Conservation (phyloP, 2,113 vertebrate genomes). For the Pyxicephalus adspersus region DNA sequence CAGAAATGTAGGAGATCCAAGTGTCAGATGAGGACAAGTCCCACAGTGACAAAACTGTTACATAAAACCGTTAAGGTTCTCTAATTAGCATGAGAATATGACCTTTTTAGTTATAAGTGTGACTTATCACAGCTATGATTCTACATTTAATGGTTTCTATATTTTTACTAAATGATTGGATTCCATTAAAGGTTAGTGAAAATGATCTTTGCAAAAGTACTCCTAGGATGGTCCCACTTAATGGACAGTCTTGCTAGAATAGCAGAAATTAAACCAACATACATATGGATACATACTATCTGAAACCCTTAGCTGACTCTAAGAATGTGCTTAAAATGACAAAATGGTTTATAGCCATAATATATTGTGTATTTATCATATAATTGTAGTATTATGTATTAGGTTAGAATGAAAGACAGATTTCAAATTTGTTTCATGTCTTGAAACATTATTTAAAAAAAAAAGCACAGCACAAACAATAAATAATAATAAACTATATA, state of each 20-base stretch:
- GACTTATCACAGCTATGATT: conserved; percentile 31
- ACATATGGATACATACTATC: not conserved
- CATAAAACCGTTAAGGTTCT: conserved; percentile 30
- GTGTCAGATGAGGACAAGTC: conserved; percentile 22
- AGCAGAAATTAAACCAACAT: conserved; percentile 10
- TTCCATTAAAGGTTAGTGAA: conserved; percentile 33
- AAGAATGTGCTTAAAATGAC: too few species aligned
- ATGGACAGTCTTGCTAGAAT: conserved; percentile 6
- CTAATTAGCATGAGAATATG: conserved; percentile 16
- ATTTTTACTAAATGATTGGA: conserved; percentile 17
- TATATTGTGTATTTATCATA: too few species aligned
- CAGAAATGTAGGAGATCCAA: not conserved
- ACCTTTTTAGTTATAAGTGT: conserved; percentile 7
- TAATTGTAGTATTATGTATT: too few species aligned
- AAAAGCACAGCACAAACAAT: too few species aligned
- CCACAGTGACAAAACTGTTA: conserved; percentile 7
- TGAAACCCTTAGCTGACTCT: too few species aligned
- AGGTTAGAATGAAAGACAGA: too few species aligned
- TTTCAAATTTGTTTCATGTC: too few species aligned
- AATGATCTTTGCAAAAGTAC: conserved; percentile 15
- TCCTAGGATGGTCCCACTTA: conserved; percentile 19
- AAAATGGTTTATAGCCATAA: too few species aligned
- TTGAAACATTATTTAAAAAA: too few species aligned
- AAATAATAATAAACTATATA: too few species aligned
- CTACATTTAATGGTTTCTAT: conserved; percentile 12